phyloP scores from a whole-genome alignment of 2,888 invertebrate genomes.

The Unio pictorum region DNA sequence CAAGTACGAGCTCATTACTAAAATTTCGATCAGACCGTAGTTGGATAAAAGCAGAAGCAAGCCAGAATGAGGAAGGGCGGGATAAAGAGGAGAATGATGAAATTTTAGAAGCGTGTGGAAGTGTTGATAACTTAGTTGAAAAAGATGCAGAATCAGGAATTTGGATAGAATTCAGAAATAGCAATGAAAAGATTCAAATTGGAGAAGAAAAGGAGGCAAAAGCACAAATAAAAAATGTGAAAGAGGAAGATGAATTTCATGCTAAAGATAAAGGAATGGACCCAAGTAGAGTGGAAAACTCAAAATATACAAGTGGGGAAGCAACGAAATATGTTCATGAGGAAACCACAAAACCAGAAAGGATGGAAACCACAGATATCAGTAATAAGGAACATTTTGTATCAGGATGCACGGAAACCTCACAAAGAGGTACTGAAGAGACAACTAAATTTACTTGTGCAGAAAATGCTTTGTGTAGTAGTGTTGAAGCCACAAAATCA shows the following conservation, averaged over 20 bases:
- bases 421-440: background rate
- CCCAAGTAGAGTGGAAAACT: too few species aligned
- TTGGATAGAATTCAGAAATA: background rate
- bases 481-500: background rate
- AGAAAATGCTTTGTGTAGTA: background rate
- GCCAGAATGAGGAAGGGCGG: conserved; percentile 11
- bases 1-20: conserved; percentile 25
- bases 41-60: conserved; percentile 40
- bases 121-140: conserved; percentile 1
- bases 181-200: too few species aligned
- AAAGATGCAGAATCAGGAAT: conserved; percentile 1
- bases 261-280: too few species aligned
- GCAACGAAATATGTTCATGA: too few species aligned
- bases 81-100: conserved; percentile 4
- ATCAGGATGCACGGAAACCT: background rate
- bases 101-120: conserved; percentile 2
- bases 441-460: background rate
- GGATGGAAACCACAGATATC: background rate
- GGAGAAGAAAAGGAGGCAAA: too few species aligned
- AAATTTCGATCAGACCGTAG: conserved; percentile 40
- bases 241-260: too few species aligned
- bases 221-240: too few species aligned
- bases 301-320: too few species aligned
- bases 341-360: background rate
- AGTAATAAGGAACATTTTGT: background rate